A percentile compares a stretch with the other conserved stretches of the same genome.
These are phyloP conservation scores for Dreissena rostriformis DNA, from an alignment of 1,140 invertebrate species.

Conservation along the genomic window DNA sequence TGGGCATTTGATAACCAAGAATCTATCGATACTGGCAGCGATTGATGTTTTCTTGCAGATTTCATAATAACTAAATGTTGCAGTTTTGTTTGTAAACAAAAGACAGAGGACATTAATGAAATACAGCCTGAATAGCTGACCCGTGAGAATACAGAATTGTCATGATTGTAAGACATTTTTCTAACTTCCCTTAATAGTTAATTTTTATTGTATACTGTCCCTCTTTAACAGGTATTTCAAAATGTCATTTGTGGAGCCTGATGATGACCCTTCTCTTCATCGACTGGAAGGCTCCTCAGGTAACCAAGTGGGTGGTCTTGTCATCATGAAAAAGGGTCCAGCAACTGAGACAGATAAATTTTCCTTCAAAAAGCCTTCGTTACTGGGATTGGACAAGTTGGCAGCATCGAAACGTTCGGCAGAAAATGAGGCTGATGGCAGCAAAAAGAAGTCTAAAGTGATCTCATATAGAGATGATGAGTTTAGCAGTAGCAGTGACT, in stretches of 20 bases:
- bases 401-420: conserved; percentile 85
- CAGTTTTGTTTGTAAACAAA: too few relatives aligned
- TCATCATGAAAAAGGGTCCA: conserved; percentile 88
- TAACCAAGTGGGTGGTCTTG: conserved; percentile 89
- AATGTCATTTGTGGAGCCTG: conserved; percentile 58
- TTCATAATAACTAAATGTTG: too few relatives aligned
- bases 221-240: too few relatives aligned
- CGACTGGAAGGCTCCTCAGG: conserved; percentile 91
- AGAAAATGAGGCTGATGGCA: conserved; percentile 80
- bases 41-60: too few relatives aligned
- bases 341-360: conserved; percentile 81
- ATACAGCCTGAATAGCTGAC: too few relatives aligned
- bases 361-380: conserved; percentile 87
- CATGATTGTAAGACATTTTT: too few relatives aligned
- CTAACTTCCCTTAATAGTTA: too few relatives aligned
- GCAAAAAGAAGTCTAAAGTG: conserved; percentile 81
- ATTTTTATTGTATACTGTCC: too few relatives aligned
- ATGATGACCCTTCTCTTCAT: conserved; percentile 84
- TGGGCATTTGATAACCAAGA: too few relatives aligned
- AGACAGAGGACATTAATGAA: too few relatives aligned
- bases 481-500: conserved; percentile 79
- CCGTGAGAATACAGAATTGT: too few relatives aligned
- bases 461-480: conserved; percentile 84
- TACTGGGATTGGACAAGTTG: conserved; percentile 93
- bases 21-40: too few relatives aligned